A percentile compares a stretch with the other conserved stretches of the same genome.
Conservation (phyloP, 2,113 vertebrate genomes). For the Lonchura striata region DNA sequence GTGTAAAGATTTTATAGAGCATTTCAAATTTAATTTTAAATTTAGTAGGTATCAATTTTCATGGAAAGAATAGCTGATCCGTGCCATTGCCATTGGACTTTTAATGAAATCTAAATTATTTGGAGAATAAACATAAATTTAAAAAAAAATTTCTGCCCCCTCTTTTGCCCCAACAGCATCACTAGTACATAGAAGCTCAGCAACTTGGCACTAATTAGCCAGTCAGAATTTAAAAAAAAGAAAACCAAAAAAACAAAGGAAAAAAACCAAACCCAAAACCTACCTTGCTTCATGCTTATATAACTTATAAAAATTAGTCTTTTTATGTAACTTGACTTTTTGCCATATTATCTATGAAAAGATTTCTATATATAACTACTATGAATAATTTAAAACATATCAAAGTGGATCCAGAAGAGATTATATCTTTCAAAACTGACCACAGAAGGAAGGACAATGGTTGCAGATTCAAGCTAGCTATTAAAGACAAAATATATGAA, state of each 20-base stretch:
- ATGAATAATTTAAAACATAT: conserved; percentile 25
- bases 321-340: conserved; percentile 15
- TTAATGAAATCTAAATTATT: background rate
- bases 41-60: conserved; percentile 19
- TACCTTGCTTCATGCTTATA: background rate
- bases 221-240: background rate
- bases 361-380: background rate
- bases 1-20: background rate
- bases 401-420: background rate
- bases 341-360: conserved; percentile 23
- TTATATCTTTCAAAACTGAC: conserved; percentile 1
- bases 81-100: background rate
- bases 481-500: conserved; percentile 25
- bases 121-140: background rate
- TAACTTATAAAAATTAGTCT: background rate
- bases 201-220: background rate
- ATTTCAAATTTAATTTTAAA: conserved; percentile 62
- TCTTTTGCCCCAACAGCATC: background rate
- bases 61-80: conserved; percentile 20
- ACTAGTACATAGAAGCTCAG: background rate
- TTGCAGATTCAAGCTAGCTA: conserved; percentile 11
- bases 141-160: background rate
- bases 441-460: background rate
- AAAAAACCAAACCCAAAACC: background rate
- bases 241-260: background rate